These are phyloP conservation scores for Myoxocephalus aenaeus DNA, from an alignment of 2,797 vertebrate genomes.

Conservation along the genomic window DNA sequence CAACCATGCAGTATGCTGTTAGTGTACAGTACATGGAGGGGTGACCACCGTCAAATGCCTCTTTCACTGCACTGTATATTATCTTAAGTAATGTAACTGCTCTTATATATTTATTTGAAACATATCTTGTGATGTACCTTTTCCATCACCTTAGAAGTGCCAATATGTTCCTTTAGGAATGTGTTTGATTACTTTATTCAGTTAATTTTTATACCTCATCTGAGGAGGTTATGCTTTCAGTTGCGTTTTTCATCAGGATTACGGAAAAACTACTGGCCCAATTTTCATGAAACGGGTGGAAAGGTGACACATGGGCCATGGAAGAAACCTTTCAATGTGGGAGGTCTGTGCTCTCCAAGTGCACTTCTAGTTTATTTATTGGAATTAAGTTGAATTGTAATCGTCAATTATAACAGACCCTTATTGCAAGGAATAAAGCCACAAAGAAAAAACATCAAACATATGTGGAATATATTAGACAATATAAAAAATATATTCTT, in stretches of 20 bases:
- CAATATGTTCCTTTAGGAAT: slow-evolving; percentile 54
- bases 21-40: slow-evolving; percentile 27
- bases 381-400: slow-evolving; percentile 61
- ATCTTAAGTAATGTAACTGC: slow-evolving; percentile 29
- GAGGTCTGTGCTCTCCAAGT: background rate
- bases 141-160: slow-evolving; percentile 65
- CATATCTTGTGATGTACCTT: slow-evolving; percentile 38
- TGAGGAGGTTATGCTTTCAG: background rate
- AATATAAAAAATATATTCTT: slow-evolving; percentile 84
- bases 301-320: background rate
- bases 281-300: background rate
- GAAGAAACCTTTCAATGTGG: background rate
- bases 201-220: slow-evolving; percentile 28
- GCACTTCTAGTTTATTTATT: slow-evolving; percentile 67
- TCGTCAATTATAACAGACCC: slow-evolving; percentile 58
- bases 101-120: slow-evolving; percentile 49
- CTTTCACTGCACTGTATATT: slow-evolving; percentile 50
- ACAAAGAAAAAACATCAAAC: slow-evolving; percentile 70
- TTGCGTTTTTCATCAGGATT: slow-evolving; percentile 2
- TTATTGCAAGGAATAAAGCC: slow-evolving; percentile 77
- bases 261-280: background rate
- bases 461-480: slow-evolving; percentile 77
- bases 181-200: slow-evolving; percentile 37
- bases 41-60: slow-evolving; percentile 35
- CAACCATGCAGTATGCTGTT: slow-evolving; percentile 38